Percentiles rank a stretch among this genome's conserved stretches.
These are phyloP conservation scores for Denticeps clupeoides DNA, from an alignment of 2,797 vertebrate species.

Conservation along the genomic window DNA sequence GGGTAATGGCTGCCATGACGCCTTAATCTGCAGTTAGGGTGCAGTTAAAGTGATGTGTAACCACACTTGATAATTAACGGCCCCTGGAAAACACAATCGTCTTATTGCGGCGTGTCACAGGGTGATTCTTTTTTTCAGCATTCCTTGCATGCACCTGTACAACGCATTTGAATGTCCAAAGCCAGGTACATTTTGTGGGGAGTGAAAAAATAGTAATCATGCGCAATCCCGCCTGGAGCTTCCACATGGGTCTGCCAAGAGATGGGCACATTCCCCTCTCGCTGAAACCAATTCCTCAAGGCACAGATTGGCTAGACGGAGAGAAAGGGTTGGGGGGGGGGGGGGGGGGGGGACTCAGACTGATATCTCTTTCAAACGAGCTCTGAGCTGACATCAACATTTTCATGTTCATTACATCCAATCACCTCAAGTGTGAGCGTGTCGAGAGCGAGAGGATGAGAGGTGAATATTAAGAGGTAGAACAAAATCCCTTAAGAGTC, in stretches of 20 bases:
- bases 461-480: too few relatives aligned
- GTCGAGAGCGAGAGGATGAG: conserved; percentile 1
- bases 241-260: neutral
- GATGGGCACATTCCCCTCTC: conserved; percentile 4
- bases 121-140: neutral
- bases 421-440: too few relatives aligned
- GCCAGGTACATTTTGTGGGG: conserved; percentile 16
- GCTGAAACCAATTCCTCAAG: conserved; percentile 7
- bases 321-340: too few relatives aligned
- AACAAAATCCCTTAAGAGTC: too few relatives aligned
- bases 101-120: conserved; percentile 5
- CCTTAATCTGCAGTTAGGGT: conserved; percentile 42
- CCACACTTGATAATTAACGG: conserved; percentile 46
- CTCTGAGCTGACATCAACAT: too few relatives aligned
- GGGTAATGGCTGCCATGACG: conserved; percentile 40
- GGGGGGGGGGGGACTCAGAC: neutral
- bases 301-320: too few relatives aligned
- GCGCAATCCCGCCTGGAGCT: too few relatives aligned
- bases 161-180: neutral
- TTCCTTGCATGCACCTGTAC: conserved; percentile 2
- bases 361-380: too few relatives aligned
- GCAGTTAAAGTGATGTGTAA: conserved; percentile 46
- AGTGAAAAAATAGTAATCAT: conserved; percentile 11
- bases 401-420: too few relatives aligned
- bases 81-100: conserved; percentile 18